Evolutionary conservation across 2,113 vertebrate species (phyloP).

Genomic region (Cyphomyrus discorhynchus): DNA sequence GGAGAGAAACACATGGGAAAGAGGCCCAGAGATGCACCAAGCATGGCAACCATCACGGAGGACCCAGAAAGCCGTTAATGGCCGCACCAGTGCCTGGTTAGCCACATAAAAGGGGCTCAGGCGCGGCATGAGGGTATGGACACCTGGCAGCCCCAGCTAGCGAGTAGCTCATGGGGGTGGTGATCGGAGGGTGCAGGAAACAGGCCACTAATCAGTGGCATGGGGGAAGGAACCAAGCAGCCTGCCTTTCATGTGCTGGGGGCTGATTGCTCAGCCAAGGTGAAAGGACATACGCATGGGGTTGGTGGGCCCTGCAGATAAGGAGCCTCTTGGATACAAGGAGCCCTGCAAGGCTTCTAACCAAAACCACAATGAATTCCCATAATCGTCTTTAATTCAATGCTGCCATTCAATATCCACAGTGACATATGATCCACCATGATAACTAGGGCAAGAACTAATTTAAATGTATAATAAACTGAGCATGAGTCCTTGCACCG

Average conservation of each 20-base stretch:
- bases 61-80: neutral
- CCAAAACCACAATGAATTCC: neutral
- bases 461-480: neutral
- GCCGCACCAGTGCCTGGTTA: neutral
- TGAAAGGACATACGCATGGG: neutral
- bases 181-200: neutral
- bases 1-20: neutral
- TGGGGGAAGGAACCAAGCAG: slow-evolving; percentile 1
- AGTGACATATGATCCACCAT: neutral
- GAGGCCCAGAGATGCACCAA: neutral
- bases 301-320: slow-evolving; percentile 41
- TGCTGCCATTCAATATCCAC: neutral
- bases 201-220: slow-evolving; percentile 42
- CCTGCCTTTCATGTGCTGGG: slow-evolving; percentile 35
- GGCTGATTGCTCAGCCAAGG: slow-evolving; percentile 28
- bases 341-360: neutral
- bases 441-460: neutral
- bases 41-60: neutral
- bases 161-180: neutral
- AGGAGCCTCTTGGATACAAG: neutral
- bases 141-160: neutral
- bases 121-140: neutral
- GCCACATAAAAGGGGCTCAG: neutral
- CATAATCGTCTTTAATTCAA: neutral
- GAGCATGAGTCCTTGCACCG: neutral